phyloP scores from a whole-genome alignment of 2,888 invertebrate genomes.

The Dromius quadrimaculatus region DNA sequence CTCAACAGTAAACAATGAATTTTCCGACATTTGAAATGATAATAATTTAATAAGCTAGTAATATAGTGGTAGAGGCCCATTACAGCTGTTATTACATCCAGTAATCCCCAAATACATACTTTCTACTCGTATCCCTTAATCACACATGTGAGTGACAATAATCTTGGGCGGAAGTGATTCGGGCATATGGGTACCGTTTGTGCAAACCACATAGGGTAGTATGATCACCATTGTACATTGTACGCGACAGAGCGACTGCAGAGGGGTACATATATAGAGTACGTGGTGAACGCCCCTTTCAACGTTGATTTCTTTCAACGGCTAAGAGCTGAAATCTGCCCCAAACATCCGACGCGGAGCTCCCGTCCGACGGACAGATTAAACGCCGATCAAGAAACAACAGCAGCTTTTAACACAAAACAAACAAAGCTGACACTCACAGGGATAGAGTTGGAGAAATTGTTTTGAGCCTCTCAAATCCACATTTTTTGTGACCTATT shows the following conservation, averaged over 20 bases:
- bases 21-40: no score
- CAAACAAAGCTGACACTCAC: no score
- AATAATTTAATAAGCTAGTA: conserved; percentile 25
- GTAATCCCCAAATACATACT: conserved; percentile 20
- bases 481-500: no score
- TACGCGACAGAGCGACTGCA: background rate
- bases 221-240: conserved; percentile 59
- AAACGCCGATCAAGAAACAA: conserved; percentile 28
- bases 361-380: conserved; percentile 11
- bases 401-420: conserved; percentile 5
- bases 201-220: conserved; percentile 63
- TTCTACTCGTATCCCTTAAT: conserved; percentile 31
- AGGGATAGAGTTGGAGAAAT: no score
- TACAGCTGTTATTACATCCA: conserved; percentile 16
- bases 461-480: no score
- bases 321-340: background rate
- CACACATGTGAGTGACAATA: conserved; percentile 51
- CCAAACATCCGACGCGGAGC: background rate
- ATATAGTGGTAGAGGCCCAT: conserved; percentile 1
- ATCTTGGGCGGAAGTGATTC: conserved; percentile 57
- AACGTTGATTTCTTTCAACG: conserved; percentile 26
- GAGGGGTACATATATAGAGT: conserved; percentile 2
- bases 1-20: no score
- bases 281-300: conserved; percentile 1
- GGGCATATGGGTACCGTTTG: conserved; percentile 64